A percentile compares a stretch with the other conserved stretches of the same genome.
Evolutionary conservation across 2,113 vertebrate genomes (phyloP).

Genomic region (Mixornis gularis): DNA sequence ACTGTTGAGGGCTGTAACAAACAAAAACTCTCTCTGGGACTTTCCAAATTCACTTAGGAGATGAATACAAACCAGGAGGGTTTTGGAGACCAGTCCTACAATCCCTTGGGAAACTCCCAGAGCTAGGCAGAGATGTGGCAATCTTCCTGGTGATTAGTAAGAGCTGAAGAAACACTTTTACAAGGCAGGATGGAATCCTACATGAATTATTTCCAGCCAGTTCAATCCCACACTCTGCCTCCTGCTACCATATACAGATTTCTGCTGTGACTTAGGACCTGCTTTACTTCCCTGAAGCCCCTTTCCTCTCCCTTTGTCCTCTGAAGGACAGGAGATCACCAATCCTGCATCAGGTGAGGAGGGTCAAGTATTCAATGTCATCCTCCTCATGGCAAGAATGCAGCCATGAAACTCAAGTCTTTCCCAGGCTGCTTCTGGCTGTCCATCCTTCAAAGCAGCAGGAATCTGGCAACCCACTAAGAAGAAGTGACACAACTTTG

Average conservation of each 20-base stretch:
- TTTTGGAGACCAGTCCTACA: background rate
- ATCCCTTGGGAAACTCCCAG: background rate
- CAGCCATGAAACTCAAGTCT: background rate
- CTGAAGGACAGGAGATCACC: background rate
- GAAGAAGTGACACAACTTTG: background rate
- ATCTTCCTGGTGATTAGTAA: background rate
- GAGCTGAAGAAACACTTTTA: background rate
- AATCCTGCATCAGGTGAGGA: background rate
- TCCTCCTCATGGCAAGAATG: background rate
- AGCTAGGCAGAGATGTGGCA: background rate
- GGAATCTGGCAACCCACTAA: background rate
- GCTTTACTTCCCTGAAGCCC: background rate
- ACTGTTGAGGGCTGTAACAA: background rate
- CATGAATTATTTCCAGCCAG: background rate
- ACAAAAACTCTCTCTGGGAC: background rate
- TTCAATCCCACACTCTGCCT: background rate
- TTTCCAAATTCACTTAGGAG: background rate
- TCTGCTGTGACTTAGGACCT: background rate
- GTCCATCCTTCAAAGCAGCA: background rate
- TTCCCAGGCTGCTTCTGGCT: background rate
- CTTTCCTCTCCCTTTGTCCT: background rate
- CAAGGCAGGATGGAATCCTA: background rate
- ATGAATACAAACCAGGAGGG: background rate
- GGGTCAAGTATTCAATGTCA: background rate
- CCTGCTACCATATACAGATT: rapidly evolving